Base-by-base conservation (phyloP, 2,888 invertebrate genomes). In the Vesta saturnalis region DNA sequence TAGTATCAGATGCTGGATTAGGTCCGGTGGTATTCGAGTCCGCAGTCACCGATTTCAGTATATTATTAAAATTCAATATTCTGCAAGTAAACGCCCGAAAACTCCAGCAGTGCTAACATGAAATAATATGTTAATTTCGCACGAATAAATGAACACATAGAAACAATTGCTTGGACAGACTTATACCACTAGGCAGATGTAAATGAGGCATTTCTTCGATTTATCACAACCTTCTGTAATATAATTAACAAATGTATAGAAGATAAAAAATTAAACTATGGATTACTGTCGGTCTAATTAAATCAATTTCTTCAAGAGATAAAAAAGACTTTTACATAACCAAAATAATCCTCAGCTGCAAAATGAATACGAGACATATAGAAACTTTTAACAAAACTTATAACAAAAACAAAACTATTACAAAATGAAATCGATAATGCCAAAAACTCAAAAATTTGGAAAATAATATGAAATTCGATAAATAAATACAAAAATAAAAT, bases 401-500 rank as follows among this genome's bases (percentile, higher is more conserved):
- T 30, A 52, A 18, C 19, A 18, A 52, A 16, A 52, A 52, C 16
- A 52, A 52, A 52, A 52, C 52, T 52, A 52, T 52, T 52, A 52
- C 16, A 52, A 52, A 52, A 52, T 15, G 52, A 46, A 46, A 30
- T 46, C n/a, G 14, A 12, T 46, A 46, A 46, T 46, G 46, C 46
- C n/a, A 52, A 52, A 18, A 16, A 52, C 16, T 52, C 52, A 52
- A 52, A 52, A 52, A 52, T 16, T 52, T 14, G 15, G 52, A 14
- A 52, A 52, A 52, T 52, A 52, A 52, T 52, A 52, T 15, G 18
- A 52, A 14, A 46, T 8, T 46, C 46, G 14, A 14, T 46, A 46
- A 46, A 46, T 46, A 46, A 30, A 30, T 6, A 14, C 4, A 16
- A 52, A 52, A 18, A 52, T 52, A 16, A 18, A 52, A 30, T 30